Evolutionary conservation across 2,113 vertebrate species (phyloP), one percentile per base, ranked within the genome.

Genomic region (Stegastes partitus): DNA sequence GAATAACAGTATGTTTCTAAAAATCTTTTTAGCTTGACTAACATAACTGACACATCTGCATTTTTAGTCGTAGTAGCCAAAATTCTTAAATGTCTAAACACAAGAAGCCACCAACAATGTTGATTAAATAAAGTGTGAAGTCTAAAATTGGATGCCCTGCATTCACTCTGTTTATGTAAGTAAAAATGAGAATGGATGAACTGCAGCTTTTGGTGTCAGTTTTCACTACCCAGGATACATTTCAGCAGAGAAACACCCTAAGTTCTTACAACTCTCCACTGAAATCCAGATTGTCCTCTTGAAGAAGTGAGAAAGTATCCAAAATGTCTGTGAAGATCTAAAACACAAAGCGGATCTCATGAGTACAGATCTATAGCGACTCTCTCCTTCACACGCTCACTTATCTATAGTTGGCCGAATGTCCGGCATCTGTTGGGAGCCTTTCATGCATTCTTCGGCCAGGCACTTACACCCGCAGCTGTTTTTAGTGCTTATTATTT

Each of bases 401-500:
- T 50, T 10, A 12, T 66, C 26, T 54, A 26, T 7, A 25, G 22
- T 11, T 2, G 16, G 16, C 37, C 59, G 25, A 45, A 5, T 9
- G 39, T 58, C 9, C 7, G 2, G 54, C 81, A 67, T 66, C 65
- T 55, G 70, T 57, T 67, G 21, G 74, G 66, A 57, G 51, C 11
- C 58, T 83, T 74, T 83, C 54, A 66, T 79, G 39, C 45, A 2
- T 69, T 80, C 77, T 71, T 49, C 16, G 19, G 56, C 7, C 61
- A 10, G 47, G 26, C 69, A 39, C 45, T 77, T n/a, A 6, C 39
- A 44, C 73, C 73, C 76, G 0, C 58, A 42, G 61, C 57, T 59
- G 19, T n/a, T 82, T 70, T 70, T 42, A 47, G 47, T 34, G 19
- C 22, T 31, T 70, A 57, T 84, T 81, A 31, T 82, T 81, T 75